Percentiles rank a stretch among this genome's conserved stretches.
phyloP scores from a whole-genome alignment of 2,113 vertebrate species.

The Festucalex cinctus region DNA sequence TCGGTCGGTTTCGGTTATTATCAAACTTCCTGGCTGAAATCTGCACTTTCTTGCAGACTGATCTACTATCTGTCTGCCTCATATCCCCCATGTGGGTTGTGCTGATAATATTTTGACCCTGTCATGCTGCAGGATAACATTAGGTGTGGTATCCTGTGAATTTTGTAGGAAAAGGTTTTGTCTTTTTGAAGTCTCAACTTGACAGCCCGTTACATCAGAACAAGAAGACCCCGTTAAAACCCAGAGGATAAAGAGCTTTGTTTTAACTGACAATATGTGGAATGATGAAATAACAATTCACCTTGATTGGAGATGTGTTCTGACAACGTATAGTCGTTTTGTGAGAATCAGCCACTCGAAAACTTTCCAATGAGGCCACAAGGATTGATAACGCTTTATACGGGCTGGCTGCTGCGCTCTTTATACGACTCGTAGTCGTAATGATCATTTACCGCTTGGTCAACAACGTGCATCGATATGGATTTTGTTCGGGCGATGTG shows the following conservation, averaged over 20 bases:
- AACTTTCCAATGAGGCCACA: not conserved
- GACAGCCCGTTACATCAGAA: not conserved
- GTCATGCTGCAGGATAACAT: no score
- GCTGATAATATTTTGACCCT: no score
- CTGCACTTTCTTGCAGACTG: not conserved
- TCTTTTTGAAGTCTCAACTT: not conserved
- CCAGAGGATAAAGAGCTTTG: not conserved
- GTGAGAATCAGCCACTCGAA: constrained; percentile 10
- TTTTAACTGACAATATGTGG: constrained; percentile 4
- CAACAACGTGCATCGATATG: no score
- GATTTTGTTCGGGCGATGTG: no score
- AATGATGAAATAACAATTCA: not conserved
- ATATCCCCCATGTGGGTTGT: no score
- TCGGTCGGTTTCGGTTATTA: not conserved
- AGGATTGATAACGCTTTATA: not conserved
- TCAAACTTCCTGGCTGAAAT: not conserved
- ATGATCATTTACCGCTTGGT: not conserved
- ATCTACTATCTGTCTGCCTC: constrained; percentile 20
- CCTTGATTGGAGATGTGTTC: constrained; percentile 17
- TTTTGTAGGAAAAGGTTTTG: not conserved
- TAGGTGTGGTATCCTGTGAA: not conserved
- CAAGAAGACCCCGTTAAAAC: not conserved
- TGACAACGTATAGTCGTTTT: constrained; percentile 17
- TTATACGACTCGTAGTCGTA: not conserved
- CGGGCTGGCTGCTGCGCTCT: not conserved